These are phyloP conservation scores for Liparis tanakae DNA, from an alignment of 2,797 vertebrate genomes.

Conservation along the genomic window DNA sequence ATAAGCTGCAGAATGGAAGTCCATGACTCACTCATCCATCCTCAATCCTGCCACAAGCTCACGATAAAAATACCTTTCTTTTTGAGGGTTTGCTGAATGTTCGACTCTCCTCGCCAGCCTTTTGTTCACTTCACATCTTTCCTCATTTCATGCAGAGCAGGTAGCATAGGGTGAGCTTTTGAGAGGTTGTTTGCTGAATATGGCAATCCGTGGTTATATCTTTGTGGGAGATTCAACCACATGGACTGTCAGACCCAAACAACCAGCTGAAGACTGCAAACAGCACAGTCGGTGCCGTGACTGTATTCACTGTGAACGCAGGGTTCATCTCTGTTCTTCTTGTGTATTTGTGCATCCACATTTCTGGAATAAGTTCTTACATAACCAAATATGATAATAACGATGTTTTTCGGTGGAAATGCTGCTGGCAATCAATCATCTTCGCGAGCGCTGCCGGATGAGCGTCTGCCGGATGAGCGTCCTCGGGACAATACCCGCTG, in stretches of 20 bases:
- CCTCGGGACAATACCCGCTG: slow-evolving; percentile 32
- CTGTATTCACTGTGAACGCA: background rate
- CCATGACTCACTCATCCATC: background rate
- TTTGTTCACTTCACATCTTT: slow-evolving; percentile 17
- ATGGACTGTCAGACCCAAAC: slow-evolving; percentile 30
- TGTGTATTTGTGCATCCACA: slow-evolving; percentile 1
- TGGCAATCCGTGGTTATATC: background rate
- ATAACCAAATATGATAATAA: slow-evolving; percentile 11
- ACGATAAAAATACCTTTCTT: background rate
- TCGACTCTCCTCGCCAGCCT: background rate
- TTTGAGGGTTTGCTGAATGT: background rate
- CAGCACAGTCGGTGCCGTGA: background rate
- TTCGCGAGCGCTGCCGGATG: slow-evolving; percentile 18
- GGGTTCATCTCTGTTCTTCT: background rate
- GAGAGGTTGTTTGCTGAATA: slow-evolving; percentile 26
- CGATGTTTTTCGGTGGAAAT: slow-evolving; percentile 10
- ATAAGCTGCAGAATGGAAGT: background rate
- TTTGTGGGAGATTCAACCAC: slow-evolving; percentile 15
- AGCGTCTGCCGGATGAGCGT: slow-evolving; percentile 18
- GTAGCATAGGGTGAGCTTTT: slow-evolving; percentile 20
- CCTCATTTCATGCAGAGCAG: slow-evolving; percentile 24
- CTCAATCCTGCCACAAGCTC: background rate
- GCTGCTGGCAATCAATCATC: slow-evolving; percentile 37
- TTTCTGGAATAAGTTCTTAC: slow-evolving; percentile 2
- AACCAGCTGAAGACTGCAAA: slow-evolving; percentile 21